Conservation (phyloP, 1,140 invertebrate genomes). For the Drosophila pachea region DNA sequence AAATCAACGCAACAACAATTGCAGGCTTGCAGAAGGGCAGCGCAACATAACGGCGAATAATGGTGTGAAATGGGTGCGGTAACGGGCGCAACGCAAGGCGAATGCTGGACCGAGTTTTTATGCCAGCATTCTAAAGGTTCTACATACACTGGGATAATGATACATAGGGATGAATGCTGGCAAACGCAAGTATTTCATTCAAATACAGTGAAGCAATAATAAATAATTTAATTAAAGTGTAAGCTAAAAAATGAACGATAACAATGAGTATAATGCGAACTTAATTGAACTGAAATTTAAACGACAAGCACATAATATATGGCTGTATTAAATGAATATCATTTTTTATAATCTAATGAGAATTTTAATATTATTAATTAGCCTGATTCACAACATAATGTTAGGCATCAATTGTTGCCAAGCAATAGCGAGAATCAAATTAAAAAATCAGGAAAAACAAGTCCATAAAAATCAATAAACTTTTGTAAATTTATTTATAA, state of each 20-base stretch:
- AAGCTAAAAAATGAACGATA: conserved; percentile 36
- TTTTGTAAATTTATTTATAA: too few species aligned
- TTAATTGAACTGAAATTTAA: conserved; percentile 49
- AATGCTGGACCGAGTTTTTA: conserved; percentile 10
- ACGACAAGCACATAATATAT: conserved; percentile 37
- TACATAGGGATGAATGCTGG: conserved; percentile 48
- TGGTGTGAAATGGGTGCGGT: conserved; percentile 35
- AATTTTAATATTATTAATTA: conserved; percentile 43
- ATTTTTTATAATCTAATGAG: conserved; percentile 36
- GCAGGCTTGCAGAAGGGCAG: conserved; percentile 22
- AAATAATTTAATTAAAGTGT: conserved; percentile 65
- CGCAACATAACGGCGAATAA: conserved; percentile 33
- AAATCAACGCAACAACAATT: conserved; percentile 55
- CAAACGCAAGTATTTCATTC: conserved; percentile 46
- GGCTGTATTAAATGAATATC: conserved; percentile 28
- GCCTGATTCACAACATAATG: conserved; percentile 26
- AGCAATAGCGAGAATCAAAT: not conserved
- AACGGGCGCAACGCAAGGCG: conserved; percentile 20
- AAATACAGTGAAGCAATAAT: conserved; percentile 71
- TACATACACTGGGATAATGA: conserved; percentile 17
- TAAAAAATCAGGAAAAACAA: not conserved
- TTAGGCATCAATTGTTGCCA: not conserved
- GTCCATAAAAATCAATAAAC: not conserved
- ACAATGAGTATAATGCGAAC: conserved; percentile 55
- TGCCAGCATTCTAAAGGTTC: conserved; percentile 6